These are phyloP conservation scores for Macrostomum lignano DNA, from an alignment of 1,140 invertebrate species.

Conservation along the genomic window DNA sequence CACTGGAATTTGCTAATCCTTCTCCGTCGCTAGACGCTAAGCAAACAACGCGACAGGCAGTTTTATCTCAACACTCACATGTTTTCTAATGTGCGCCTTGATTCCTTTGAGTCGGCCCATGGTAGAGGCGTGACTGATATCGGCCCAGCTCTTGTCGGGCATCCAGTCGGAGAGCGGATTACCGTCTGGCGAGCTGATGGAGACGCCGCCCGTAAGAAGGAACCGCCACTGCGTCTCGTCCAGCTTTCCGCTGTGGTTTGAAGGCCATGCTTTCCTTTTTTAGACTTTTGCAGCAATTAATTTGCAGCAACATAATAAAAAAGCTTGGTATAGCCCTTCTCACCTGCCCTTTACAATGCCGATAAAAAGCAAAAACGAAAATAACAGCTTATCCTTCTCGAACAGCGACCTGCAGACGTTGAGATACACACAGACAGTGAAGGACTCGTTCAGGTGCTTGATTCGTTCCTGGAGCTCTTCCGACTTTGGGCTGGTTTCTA, in stretches of 20 bases:
- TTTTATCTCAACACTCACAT: conserved; percentile 13
- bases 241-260: conserved; percentile 15
- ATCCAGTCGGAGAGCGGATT: conserved; percentile 23
- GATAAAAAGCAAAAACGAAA: conserved; percentile 18
- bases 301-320: background rate
- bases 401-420: conserved; percentile 27
- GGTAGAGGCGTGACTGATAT: conserved; percentile 20
- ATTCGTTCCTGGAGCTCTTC: conserved; percentile 15
- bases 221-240: conserved; percentile 24
- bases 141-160: conserved; percentile 23
- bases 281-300: background rate
- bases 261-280: background rate
- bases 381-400: conserved; percentile 28
- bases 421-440: conserved; percentile 25
- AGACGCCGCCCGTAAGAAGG: conserved; percentile 24
- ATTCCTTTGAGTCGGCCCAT: conserved; percentile 20
- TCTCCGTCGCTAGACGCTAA: conserved; percentile 14
- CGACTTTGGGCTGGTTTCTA: conserved; percentile 17
- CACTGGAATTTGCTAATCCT: conserved; percentile 14
- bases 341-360: background rate
- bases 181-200: conserved; percentile 22
- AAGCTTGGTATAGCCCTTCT: background rate
- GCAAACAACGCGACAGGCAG: conserved; percentile 5
- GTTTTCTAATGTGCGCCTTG: conserved; percentile 21
- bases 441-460: conserved; percentile 20